Evolutionary conservation across 2,888 invertebrate genomes (phyloP), one percentile per base, ranked within the genome.

Genomic region (Polymixis lichenea): DNA sequence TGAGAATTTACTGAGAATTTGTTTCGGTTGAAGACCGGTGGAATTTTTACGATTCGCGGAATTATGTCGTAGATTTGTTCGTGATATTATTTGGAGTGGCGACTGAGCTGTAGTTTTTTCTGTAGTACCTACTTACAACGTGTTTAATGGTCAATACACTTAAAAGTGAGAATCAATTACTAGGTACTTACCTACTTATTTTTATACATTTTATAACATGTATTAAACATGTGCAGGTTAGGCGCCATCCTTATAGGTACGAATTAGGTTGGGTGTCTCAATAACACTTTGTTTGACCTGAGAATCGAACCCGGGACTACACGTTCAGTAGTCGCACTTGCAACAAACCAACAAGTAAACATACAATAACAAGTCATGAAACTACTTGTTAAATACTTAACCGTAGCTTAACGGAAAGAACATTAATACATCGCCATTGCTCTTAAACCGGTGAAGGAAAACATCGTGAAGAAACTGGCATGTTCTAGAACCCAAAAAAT

Each of bases 1-100:
- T 61, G 15, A 28, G 46, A 49, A 79, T 68, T 68, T 53, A 38
- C 55, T 55, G n/a, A 51, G 49, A 67, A 67, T 62, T 53, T 19
- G 51, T 62, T 43, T 56, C 51, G 19, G 56, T 62, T 32, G 61
- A 74, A 55, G 17, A 61, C 22, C 19, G 15, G 13, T 64, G 46
- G 56, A 64, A 58, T 75, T 75, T 73, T 75, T 82, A 82, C 51
- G 67, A 62, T 56, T 32, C 56, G 13, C 25, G 17, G 56, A 74
- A 51, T 58, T 13, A 22, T 75, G 32, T 77, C 38, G 51, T 72
- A 13, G n/a, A 51, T 55, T 46, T 38, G 15, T 19, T 58, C 19
- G 32, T 43, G 22, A 32, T 28, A 32, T 51, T n/a, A 28, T 43
- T 22, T 32, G 6, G 11, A 6, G 6, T 64, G 13, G 15, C 38